Base-by-base conservation (phyloP, 2,113 vertebrate genomes). In the Toxotes jaculatrix region DNA sequence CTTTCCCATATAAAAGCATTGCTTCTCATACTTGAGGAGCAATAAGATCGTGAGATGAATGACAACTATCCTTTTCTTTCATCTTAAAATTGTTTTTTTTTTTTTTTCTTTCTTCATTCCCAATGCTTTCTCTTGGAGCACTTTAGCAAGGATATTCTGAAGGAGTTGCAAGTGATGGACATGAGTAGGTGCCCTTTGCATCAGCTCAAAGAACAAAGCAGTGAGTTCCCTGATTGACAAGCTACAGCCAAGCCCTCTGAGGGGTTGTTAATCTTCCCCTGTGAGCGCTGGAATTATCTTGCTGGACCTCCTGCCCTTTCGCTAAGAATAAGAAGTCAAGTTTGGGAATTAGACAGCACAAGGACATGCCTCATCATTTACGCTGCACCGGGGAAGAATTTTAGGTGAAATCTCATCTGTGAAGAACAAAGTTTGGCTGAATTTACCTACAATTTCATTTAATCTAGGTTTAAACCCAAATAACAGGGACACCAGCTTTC, bases 151-250 rank as follows among this genome's bases (percentile, higher is more conserved):
- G 65, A 74, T 66, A 62, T 74, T 85, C 77, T 81, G 42, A 57
- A 79, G 79, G 61, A 78, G 77, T 31, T 70, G 55, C 14, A 13
- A 40, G 56, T 76, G 87, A 84, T 27, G 78, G 88, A 84, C 79
- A 71, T 3, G 60, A 78, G 43, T 6, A 68, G 72, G 67, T 72
- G 85, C 21, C 67, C 80, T 90, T 83, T 76, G 86, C 81, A 72
- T 86, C 76, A 80, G 87, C 83, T 77, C 40, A n/a, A n/a, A 84
- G 88, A 87, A 89, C 86, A 89, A 89, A 91, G 89, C 74, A 64
- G 80, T 11, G 74, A 77, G 51, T 36, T 38, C 1, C 56, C 63
- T 85, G 86, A 91, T 80, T 92, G 91, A 93, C 89, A 87, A 59
- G 86, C 74, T 36, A 3, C 60, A 74, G 82, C 74, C 45, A 3